Base-by-base conservation (phyloP, 1,140 invertebrate genomes). In the Diachasma alloeum region DNA sequence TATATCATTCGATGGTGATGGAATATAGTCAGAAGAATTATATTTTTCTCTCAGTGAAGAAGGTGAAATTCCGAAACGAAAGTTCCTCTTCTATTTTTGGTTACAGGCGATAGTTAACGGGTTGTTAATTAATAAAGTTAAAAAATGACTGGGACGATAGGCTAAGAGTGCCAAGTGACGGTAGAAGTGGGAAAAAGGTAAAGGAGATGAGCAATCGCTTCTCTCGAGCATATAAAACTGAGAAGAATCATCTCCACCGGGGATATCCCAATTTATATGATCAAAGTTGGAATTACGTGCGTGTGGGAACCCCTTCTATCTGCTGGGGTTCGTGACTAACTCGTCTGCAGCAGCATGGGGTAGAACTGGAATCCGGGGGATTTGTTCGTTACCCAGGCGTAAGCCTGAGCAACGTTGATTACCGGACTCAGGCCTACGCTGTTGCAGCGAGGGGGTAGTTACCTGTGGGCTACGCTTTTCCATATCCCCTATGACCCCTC, bases 401-500 rank as follows among this genome's bases (percentile, higher is more conserved):
- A 77, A 77, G 67, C 71, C 69, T 31, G 13, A 26, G 63, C 73
- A 77, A 73, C 46, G 71, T 73, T 77, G 71, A 77, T 73, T 73
- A 68, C 13, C 42, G 31, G 6, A 26, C 9, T 15, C 1, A 63
- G 59, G 19, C 24, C 59, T 63, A 31, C 19, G 63, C 48, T 17
- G 42, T 24, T 72, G 8, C 42, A 72, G 11, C 24, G 15, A 15
- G 22, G 9, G 19, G 6, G 24, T 31, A 10, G 15, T 8, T 63
- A 63, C 59, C 19, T 31, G 31, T 31, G 31, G 31, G 31, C 59
- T 31, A 15, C 10, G 59, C 2, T 31, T 24, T 63, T 63, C 59
- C 59, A 31, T 15, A 19, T 24, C 24, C 19, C 19, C 22, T 8
- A 1, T 22, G 11, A n/a, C 59, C 59, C 59, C 6, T 5, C 59